Evolutionary conservation across 1,140 invertebrate species (phyloP).

Genomic region (Bombus turneri): DNA sequence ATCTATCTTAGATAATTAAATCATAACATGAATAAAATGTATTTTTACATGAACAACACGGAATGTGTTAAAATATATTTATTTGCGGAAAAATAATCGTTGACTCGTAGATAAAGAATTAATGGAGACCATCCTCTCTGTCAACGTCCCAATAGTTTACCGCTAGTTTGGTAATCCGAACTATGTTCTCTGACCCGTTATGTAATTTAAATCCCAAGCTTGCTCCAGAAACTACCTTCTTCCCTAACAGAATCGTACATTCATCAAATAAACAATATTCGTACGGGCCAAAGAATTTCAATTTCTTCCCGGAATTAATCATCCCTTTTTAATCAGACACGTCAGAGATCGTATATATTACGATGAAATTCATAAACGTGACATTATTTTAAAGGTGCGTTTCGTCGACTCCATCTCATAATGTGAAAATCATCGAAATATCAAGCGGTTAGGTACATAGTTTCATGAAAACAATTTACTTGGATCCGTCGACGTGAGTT

Average conservation of each 20-base stretch:
- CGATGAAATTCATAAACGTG: neutral
- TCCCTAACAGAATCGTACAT: neutral
- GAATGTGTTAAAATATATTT: no score
- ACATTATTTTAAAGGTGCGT: neutral
- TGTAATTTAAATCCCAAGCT: no score
- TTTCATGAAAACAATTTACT: slow-evolving; percentile 6
- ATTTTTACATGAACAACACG: no score
- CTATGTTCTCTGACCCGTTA: neutral
- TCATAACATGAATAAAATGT: no score
- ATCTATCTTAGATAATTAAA: no score
- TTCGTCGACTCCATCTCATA: neutral
- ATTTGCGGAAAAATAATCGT: neutral
- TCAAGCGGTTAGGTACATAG: neutral
- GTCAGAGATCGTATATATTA: no score
- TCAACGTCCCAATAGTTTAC: neutral
- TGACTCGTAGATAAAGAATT: neutral
- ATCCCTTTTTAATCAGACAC: neutral
- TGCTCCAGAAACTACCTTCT: neutral
- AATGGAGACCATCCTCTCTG: no score
- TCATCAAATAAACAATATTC: slow-evolving; percentile 9
- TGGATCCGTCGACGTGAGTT: neutral
- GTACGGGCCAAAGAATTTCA: neutral
- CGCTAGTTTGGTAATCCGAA: neutral
- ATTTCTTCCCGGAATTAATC: neutral
- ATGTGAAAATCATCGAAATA: neutral